phyloP scores from a whole-genome alignment of 2,888 invertebrate genomes.

The Hipparchia semele region DNA sequence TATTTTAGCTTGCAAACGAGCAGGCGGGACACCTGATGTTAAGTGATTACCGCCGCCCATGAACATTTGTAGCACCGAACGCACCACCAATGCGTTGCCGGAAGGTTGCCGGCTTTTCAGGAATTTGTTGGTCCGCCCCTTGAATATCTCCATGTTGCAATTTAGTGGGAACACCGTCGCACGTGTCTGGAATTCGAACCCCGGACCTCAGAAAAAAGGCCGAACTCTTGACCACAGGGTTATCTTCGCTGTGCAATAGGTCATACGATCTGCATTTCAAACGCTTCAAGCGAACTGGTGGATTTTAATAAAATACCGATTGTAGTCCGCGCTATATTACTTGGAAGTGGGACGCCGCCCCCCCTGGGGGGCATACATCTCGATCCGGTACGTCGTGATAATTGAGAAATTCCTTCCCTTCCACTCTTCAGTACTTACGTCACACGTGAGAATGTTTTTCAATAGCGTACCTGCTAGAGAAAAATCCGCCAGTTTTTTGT shows the following conservation, averaged over 20 bases:
- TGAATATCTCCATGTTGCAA: too few relatives aligned
- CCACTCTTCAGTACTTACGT: conserved; percentile 40
- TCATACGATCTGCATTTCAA: conserved; percentile 11
- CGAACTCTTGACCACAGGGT: too few relatives aligned
- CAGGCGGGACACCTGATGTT: too few relatives aligned
- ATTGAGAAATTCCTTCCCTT: conserved; percentile 56
- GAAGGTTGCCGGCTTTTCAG: too few relatives aligned
- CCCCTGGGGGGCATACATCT: conserved; percentile 53
- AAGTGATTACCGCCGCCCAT: too few relatives aligned
- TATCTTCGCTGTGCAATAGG: neutral
- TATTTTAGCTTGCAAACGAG: too few relatives aligned
- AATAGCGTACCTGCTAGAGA: conserved; percentile 9
- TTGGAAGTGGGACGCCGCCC: conserved; percentile 62
- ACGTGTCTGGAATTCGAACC: too few relatives aligned
- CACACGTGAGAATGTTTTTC: conserved; percentile 29
- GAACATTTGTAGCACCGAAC: too few relatives aligned
- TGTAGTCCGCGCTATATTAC: conserved; percentile 51
- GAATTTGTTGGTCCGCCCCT: too few relatives aligned
- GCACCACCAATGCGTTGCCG: too few relatives aligned
- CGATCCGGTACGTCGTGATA: conserved; percentile 58
- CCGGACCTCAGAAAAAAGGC: too few relatives aligned
- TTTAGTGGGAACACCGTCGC: too few relatives aligned
- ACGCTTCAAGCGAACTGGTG: conserved; percentile 33
- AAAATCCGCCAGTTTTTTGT: conserved; percentile 6
- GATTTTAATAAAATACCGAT: conserved; percentile 44